These are phyloP conservation scores for Eremophila alpestris DNA, from an alignment of 2,797 vertebrate genomes.

Conservation along the genomic window DNA sequence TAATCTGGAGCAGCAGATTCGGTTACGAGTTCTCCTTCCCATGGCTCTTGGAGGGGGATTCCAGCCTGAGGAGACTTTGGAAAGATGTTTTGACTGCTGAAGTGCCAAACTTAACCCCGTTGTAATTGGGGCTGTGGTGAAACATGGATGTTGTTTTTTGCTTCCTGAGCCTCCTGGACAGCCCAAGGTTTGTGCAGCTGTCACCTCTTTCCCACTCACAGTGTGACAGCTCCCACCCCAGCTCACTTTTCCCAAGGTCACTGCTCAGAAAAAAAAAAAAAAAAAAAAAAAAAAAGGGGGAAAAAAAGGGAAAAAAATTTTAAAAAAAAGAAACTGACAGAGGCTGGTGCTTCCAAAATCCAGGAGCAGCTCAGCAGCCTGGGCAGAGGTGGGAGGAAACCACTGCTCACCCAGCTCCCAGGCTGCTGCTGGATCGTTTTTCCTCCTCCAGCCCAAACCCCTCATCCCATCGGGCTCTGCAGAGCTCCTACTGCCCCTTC, in stretches of 20 bases:
- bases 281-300: rapidly evolving
- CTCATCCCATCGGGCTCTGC: rapidly evolving
- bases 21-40: slow-evolving; percentile 26
- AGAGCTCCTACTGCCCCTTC: not conserved
- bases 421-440: rapidly evolving
- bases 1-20: slow-evolving; percentile 49
- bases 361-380: not conserved
- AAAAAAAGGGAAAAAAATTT: no score
- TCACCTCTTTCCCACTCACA: not conserved
- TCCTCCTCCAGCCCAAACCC: not conserved
- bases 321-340: not conserved
- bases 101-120: slow-evolving; percentile 57
- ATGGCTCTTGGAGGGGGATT: not conserved
- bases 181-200: slow-evolving; percentile 24
- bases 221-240: not conserved
- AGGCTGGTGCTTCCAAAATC: not conserved
- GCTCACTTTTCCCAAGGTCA: not conserved
- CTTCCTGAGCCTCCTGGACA: slow-evolving; percentile 29
- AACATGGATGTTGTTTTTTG: slow-evolving; percentile 46
- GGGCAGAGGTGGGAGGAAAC: not conserved
- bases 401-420: rapidly evolving
- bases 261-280: not conserved
- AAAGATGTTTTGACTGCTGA: slow-evolving; percentile 65
- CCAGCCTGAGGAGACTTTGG: slow-evolving; percentile 24
- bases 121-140: slow-evolving; percentile 44